Evolutionary conservation across 2,113 vertebrate species (phyloP).

Genomic region (Python bivittatus): DNA sequence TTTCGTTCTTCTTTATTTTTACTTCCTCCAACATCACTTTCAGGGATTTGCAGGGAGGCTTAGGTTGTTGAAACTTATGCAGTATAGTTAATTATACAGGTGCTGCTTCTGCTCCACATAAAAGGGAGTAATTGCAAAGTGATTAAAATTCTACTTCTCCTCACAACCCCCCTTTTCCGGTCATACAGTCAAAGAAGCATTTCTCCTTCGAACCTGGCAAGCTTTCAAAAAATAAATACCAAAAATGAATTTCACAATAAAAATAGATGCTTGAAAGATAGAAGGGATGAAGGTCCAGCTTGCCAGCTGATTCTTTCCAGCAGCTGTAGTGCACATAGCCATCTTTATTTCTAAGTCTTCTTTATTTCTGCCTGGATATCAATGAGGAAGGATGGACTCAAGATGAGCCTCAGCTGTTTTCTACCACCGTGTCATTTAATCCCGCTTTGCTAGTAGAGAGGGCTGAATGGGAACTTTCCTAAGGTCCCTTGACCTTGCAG

Average conservation of each 20-base stretch:
- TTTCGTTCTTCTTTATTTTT: background rate
- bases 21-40: background rate
- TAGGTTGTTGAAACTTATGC: slow-evolving; percentile 16
- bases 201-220: background rate
- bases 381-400: slow-evolving; percentile 34
- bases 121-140: slow-evolving; percentile 22
- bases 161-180: background rate
- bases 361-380: slow-evolving; percentile 36
- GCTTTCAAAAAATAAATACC: background rate
- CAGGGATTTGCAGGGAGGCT: background rate
- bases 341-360: background rate
- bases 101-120: background rate
- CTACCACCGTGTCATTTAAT: slow-evolving; percentile 19
- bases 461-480: slow-evolving; percentile 27
- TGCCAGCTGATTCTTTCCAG: slow-evolving; percentile 22
- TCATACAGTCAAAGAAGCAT: background rate
- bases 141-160: slow-evolving; percentile 23
- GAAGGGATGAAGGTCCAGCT: slow-evolving; percentile 2
- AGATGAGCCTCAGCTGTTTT: slow-evolving; percentile 42
- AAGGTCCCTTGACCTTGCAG: slow-evolving; percentile 34
- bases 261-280: slow-evolving; percentile 3
- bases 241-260: background rate
- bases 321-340: background rate
- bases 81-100: slow-evolving; percentile 12
- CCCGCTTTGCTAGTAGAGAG: background rate